phyloP scores from a whole-genome alignment of 2,888 invertebrate species.

The Dryococelus australis region DNA sequence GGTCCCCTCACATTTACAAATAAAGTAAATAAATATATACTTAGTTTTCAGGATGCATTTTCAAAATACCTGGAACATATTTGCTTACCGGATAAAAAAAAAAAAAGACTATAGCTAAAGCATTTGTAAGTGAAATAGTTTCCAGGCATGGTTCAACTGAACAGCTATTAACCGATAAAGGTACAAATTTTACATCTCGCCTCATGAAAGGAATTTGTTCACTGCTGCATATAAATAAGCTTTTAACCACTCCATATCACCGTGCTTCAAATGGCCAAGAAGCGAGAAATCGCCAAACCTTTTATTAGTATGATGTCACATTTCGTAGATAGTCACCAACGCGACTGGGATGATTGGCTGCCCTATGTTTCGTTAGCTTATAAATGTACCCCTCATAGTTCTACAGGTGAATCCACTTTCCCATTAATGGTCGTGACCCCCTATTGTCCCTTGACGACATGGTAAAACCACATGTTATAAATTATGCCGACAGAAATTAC shows the following conservation, averaged over 20 bases:
- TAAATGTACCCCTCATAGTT: too few relatives aligned
- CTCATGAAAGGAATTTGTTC: not conserved
- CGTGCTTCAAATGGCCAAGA: constrained; percentile 25
- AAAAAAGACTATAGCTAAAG: not conserved
- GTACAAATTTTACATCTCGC: not conserved
- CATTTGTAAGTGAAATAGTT: not conserved
- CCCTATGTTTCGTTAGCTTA: too few relatives aligned
- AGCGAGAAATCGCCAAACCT: not conserved
- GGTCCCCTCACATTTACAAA: not conserved
- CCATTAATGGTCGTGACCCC: too few relatives aligned
- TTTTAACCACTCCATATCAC: constrained; percentile 21
- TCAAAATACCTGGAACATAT: not conserved
- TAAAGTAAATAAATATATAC: constrained; percentile 12
- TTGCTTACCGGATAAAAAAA: constrained; percentile 5
- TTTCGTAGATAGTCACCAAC: too few relatives aligned
- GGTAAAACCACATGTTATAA: too few relatives aligned
- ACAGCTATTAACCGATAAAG: not conserved
- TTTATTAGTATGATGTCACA: constrained; percentile 23
- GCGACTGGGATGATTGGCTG: too few relatives aligned
- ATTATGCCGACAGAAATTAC: too few relatives aligned
- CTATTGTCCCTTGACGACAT: too few relatives aligned
- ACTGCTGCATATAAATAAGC: constrained; percentile 25
- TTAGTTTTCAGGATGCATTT: constrained; percentile 30
- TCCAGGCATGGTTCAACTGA: not conserved
- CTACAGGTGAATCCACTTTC: too few relatives aligned